phyloP scores from a whole-genome alignment of 2,888 invertebrate genomes.

The Volucella inanis region DNA sequence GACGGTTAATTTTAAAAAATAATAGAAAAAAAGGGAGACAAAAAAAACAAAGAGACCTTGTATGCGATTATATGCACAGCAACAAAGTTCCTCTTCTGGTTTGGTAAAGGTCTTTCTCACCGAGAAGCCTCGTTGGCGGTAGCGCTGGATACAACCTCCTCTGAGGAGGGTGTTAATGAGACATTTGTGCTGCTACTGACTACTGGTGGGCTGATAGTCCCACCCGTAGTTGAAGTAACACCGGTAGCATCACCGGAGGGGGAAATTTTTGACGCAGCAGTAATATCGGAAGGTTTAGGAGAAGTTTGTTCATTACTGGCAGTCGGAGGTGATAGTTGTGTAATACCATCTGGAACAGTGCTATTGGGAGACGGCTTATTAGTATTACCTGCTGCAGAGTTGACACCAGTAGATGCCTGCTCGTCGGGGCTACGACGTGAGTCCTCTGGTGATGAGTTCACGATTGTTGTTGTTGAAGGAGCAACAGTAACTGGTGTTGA shows the following conservation, averaged over 20 bases:
- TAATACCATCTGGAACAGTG: constrained; percentile 62
- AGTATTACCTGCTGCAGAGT: constrained; percentile 77
- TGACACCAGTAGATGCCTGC: constrained; percentile 65
- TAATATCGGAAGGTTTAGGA: constrained; percentile 65
- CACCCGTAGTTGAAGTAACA: constrained; percentile 81
- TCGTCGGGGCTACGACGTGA: constrained; percentile 77
- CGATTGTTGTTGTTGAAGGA: constrained; percentile 70
- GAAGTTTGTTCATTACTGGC: constrained; percentile 73
- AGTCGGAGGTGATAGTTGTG: constrained; percentile 67
- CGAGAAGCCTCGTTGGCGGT: constrained; percentile 75
- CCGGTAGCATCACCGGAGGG: constrained; percentile 77
- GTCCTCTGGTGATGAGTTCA: constrained; percentile 73
- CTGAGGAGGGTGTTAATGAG: constrained; percentile 74
- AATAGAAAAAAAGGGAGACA: constrained; percentile 13
- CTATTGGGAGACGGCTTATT: constrained; percentile 70
- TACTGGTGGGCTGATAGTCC: constrained; percentile 80
- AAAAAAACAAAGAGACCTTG: constrained; percentile 8
- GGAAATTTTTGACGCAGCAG: constrained; percentile 57
- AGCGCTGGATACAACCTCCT: constrained; percentile 81
- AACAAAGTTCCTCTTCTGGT: constrained; percentile 16
- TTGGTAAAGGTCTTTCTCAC: constrained; percentile 18
- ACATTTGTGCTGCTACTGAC: constrained; percentile 82
- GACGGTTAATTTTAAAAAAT: constrained; percentile 39
- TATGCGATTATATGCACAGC: constrained; percentile 46
- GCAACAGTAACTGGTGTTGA: constrained; percentile 75